Conservation (phyloP, 2,113 vertebrate species). For the Vicugna pacos region DNA sequence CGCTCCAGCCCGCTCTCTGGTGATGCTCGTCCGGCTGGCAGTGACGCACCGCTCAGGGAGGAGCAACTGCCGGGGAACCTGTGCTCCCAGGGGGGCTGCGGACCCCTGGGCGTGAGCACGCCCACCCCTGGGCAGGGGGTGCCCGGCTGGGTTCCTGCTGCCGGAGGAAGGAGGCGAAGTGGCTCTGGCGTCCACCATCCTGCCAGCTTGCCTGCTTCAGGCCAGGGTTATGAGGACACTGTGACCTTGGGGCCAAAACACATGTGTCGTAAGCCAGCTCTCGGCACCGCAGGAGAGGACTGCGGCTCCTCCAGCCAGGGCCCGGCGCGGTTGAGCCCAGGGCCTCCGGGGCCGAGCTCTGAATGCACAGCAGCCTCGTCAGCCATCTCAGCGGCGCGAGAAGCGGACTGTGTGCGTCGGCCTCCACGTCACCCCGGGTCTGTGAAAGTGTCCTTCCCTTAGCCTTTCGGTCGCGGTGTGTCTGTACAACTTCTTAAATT, state of each 20-base stretch:
- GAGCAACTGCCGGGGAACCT: background rate
- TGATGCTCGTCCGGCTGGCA: background rate
- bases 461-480: background rate
- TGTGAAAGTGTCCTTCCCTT: background rate
- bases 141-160: background rate
- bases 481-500: background rate
- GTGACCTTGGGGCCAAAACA: constrained; percentile 52
- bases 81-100: too few species aligned
- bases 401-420: background rate
- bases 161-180: background rate
- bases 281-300: background rate
- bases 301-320: background rate
- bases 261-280: background rate
- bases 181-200: background rate
- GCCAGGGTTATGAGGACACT: constrained; percentile 57
- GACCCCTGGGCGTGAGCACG: background rate
- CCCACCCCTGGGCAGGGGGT: background rate
- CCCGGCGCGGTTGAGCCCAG: too few species aligned
- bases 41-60: background rate
- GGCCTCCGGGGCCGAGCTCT: too few species aligned
- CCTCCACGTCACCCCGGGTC: background rate
- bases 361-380: too few species aligned
- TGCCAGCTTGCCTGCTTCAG: constrained; percentile 38
- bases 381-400: too few species aligned
- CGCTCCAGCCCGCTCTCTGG: background rate